Conservation (phyloP, 2,113 vertebrate species). For the Nesoenas mayeri region DNA sequence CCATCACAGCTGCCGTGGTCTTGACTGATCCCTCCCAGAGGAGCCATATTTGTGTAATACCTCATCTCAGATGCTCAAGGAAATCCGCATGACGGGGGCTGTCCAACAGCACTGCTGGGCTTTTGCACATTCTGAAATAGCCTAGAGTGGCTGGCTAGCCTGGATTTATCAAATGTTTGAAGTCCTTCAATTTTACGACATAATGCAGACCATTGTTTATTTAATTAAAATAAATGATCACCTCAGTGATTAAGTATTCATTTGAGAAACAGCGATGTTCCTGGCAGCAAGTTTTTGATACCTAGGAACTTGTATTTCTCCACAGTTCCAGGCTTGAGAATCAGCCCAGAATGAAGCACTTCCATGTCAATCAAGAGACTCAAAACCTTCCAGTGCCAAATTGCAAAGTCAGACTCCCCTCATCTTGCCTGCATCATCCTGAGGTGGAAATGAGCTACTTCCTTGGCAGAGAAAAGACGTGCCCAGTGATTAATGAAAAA, state of each 20-base stretch:
- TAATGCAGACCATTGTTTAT: background rate
- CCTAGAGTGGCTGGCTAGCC: background rate
- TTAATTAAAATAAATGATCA: constrained; percentile 26
- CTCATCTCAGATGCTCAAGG: constrained; percentile 42
- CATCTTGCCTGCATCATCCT: background rate
- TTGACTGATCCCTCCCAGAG: constrained; percentile 38
- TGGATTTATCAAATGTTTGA: background rate
- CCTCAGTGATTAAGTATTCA: background rate
- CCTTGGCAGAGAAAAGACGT: background rate
- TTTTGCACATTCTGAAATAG: background rate
- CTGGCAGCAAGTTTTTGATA: background rate
- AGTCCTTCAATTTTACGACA: background rate
- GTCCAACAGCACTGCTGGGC: background rate
- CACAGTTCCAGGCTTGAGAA: background rate
- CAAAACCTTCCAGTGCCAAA: background rate
- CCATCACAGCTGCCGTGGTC: constrained; percentile 20
- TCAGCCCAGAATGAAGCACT: background rate
- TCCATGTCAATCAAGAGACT: background rate
- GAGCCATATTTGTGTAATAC: constrained; percentile 37
- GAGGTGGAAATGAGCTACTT: constrained; percentile 6
- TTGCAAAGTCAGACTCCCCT: background rate
- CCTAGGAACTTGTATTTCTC: background rate
- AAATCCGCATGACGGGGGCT: background rate
- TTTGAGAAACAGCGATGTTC: background rate
- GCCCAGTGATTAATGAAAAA: background rate